A percentile compares a stretch with the other conserved stretches of the same genome.
These are phyloP conservation scores for Circaetus gallicus DNA, from an alignment of 2,113 vertebrate species.

Conservation along the genomic window DNA sequence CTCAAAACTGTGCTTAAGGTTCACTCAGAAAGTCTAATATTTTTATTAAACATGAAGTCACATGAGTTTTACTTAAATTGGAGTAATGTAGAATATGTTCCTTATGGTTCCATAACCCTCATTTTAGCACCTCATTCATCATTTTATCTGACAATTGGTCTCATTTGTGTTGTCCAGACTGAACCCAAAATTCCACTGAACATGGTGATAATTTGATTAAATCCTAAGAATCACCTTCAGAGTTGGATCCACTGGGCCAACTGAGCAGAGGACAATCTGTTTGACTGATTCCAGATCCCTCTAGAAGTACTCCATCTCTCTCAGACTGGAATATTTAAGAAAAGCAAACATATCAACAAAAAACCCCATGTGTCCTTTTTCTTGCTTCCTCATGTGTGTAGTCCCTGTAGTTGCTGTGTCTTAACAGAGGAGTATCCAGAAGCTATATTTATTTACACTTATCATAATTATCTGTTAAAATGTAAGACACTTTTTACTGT, in stretches of 20 bases:
- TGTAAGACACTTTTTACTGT: background rate
- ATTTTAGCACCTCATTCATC: conserved; percentile 7
- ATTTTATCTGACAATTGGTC: background rate
- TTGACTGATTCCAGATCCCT: background rate
- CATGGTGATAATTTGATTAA: conserved; percentile 8
- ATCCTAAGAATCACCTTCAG: background rate
- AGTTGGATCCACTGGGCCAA: background rate
- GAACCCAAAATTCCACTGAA: background rate
- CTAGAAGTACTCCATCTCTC: background rate
- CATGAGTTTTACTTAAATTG: background rate
- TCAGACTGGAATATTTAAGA: background rate
- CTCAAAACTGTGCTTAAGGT: background rate
- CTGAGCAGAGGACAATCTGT: background rate
- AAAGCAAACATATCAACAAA: background rate
- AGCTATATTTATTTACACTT: background rate
- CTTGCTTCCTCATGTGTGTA: background rate
- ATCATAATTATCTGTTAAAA: background rate
- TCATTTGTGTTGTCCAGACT: background rate
- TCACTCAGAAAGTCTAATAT: background rate
- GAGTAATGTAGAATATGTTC: background rate
- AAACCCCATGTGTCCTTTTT: background rate
- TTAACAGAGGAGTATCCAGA: background rate
- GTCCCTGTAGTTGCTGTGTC: background rate
- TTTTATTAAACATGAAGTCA: background rate
- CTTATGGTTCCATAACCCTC: background rate